Conservation (phyloP, 35 echinoderm and acorn worm genomes). For the Lytechinus variegatus region DNA sequence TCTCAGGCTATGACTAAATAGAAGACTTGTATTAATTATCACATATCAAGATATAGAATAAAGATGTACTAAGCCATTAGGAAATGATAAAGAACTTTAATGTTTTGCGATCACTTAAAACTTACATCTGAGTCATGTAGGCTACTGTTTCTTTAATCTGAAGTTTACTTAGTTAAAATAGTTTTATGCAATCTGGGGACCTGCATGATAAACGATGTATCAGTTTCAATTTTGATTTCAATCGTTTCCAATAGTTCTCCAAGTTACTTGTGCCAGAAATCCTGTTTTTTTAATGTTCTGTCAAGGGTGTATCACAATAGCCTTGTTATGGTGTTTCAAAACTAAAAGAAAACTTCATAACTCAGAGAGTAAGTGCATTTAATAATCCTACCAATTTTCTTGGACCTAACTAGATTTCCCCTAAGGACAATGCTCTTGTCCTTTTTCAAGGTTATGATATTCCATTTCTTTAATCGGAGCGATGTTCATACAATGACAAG, state of each 20-base stretch:
- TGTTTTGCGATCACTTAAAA: too few species aligned
- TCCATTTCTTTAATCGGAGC: not conserved
- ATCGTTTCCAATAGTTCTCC: not conserved
- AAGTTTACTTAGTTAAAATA: not conserved
- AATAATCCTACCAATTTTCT: not conserved
- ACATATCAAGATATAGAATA: too few species aligned
- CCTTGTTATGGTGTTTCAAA: not conserved
- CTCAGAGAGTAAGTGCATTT: not conserved
- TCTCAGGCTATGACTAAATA: too few species aligned
- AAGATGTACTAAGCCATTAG: too few species aligned
- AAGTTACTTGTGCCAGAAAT: not conserved
- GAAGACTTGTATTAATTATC: too few species aligned
- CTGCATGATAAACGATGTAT: not conserved
- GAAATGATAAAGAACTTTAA: too few species aligned
- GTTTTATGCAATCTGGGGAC: not conserved
- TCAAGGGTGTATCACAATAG: not conserved
- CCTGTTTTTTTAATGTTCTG: not conserved
- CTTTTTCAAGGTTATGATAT: not conserved
- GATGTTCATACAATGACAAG: not conserved
- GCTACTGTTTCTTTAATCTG: not conserved
- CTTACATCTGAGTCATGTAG: too few species aligned
- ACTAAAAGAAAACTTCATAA: not conserved
- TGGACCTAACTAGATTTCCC: not conserved
- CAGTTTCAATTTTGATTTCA: not conserved
- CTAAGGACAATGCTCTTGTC: not conserved